These are phyloP conservation scores for Amazona finschi DNA, from an alignment of 2,797 vertebrate genomes.

Conservation along the genomic window DNA sequence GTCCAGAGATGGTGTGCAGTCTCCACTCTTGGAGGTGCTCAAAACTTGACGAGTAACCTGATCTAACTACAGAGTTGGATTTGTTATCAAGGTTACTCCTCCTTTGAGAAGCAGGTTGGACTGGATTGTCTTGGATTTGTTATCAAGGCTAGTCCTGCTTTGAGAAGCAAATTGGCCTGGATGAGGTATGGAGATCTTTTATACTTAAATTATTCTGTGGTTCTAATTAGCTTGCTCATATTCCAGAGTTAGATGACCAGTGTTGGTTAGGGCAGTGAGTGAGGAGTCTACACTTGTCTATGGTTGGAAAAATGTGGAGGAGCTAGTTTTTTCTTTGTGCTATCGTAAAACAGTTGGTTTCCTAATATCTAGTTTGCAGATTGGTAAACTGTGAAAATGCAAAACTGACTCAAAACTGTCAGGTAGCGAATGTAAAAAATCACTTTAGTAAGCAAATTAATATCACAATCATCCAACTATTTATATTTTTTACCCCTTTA, in stretches of 20 bases:
- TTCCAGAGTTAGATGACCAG: neutral
- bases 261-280: neutral
- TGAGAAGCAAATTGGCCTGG: neutral
- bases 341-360: neutral
- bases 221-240: neutral
- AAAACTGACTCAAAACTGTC: neutral
- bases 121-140: neutral
- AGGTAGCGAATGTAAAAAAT: neutral
- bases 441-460: neutral
- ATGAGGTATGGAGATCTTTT: neutral
- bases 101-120: neutral
- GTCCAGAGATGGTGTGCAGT: neutral
- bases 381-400: neutral
- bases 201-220: neutral
- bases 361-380: neutral
- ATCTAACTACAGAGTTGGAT: neutral
- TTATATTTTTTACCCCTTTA: neutral
- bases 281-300: neutral
- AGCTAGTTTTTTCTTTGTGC: neutral
- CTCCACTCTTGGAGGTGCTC: neutral
- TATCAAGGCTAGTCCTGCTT: neutral
- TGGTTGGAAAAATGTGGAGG: neutral
- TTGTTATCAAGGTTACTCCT: neutral
- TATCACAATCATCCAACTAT: neutral
- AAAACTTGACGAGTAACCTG: neutral